These are phyloP conservation scores for Auanema sp. DNA, from an alignment of 2,888 invertebrate species.

Conservation along the genomic window DNA sequence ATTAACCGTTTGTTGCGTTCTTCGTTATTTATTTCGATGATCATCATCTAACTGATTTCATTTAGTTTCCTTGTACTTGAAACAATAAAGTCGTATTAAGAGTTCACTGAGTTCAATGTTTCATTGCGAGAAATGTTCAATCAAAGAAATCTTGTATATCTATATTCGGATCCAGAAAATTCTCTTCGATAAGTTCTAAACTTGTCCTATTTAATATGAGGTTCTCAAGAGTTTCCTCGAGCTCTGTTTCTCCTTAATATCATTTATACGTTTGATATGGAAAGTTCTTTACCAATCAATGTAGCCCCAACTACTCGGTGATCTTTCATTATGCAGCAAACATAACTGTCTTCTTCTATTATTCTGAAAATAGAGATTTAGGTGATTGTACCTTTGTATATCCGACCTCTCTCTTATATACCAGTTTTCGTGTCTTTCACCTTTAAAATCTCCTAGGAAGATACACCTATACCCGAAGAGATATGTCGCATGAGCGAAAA, in stretches of 20 bases:
- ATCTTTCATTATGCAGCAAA: slow-evolving; percentile 84
- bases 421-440: slow-evolving; percentile 39
- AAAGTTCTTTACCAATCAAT: slow-evolving; percentile 73
- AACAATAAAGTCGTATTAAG: not conserved
- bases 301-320: slow-evolving; percentile 88
- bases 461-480: slow-evolving; percentile 85
- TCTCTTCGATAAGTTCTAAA: slow-evolving; percentile 82
- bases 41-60: not conserved
- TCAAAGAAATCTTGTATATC: slow-evolving; percentile 99
- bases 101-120: not conserved
- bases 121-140: slow-evolving; percentile 66
- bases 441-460: slow-evolving; percentile 54
- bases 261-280: not conserved
- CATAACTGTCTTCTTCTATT: slow-evolving; percentile 65
- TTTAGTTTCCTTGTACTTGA: not conserved
- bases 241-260: slow-evolving; percentile 78
- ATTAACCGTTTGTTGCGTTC: not conserved
- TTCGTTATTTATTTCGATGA: slow-evolving; percentile 6
- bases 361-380: slow-evolving; percentile 33
- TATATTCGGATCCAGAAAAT: slow-evolving; percentile 89
- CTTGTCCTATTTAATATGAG: slow-evolving; percentile 87
- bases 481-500: slow-evolving; percentile 92
- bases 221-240: slow-evolving; percentile 76
- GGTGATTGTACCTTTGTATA: slow-evolving; percentile 8
- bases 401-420: slow-evolving; percentile 28